Conservation (phyloP, 2,888 invertebrate genomes). For the Lasius platythorax region DNA sequence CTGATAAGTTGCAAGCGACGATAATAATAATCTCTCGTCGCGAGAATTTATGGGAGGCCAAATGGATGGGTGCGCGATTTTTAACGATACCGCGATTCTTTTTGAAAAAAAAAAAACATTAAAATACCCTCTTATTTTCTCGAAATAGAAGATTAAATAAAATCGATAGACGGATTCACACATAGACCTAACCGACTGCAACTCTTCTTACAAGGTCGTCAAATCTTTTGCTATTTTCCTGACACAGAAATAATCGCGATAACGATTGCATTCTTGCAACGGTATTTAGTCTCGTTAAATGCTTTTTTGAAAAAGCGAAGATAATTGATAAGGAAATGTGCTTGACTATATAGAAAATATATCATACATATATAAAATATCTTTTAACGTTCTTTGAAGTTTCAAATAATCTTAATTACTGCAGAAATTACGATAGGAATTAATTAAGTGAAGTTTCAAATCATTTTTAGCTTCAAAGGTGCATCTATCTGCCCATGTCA, state of each 20-base stretch:
- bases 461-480: background rate
- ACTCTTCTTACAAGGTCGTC: background rate
- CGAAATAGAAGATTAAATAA: background rate
- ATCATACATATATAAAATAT: background rate
- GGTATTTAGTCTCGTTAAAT: background rate
- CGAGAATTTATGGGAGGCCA: constrained; percentile 10
- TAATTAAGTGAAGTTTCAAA: constrained; percentile 1
- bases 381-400: background rate
- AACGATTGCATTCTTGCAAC: background rate
- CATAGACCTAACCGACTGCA: no score
- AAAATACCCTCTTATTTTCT: no score
- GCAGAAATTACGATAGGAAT: constrained; percentile 2
- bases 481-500: background rate
- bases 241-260: background rate
- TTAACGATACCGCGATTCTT: background rate
- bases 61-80: constrained; percentile 1
- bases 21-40: background rate
- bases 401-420: constrained; percentile 26
- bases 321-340: background rate
- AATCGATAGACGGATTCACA: background rate
- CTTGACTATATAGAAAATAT: background rate
- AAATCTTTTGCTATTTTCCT: background rate
- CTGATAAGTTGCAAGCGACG: background rate
- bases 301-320: background rate
- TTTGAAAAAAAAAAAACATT: no score